Evolutionary conservation across 2,797 vertebrate genomes (phyloP).

Genomic region (Eulemur rubriventer): DNA sequence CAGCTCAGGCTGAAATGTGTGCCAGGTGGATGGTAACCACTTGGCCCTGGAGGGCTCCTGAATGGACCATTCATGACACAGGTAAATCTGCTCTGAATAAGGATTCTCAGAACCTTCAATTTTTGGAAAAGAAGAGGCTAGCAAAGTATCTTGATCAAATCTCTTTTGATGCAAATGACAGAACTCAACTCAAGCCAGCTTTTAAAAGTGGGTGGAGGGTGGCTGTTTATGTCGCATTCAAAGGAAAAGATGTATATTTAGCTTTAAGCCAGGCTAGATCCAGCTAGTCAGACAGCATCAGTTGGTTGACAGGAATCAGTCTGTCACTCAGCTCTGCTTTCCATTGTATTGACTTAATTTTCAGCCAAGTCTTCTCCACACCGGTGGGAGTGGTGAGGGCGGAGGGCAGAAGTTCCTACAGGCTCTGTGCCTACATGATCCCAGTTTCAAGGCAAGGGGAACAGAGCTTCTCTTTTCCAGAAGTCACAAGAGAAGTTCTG

Average conservation of each 20-base stretch:
- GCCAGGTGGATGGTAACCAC: neutral
- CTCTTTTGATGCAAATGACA: neutral
- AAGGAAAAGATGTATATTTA: neutral
- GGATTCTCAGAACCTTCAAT: neutral
- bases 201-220: neutral
- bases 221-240: neutral
- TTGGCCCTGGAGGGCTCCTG: neutral
- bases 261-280: neutral
- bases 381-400: rapidly evolving
- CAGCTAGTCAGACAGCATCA: neutral
- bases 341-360: neutral
- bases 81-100: neutral
- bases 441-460: neutral
- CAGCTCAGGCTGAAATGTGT: neutral
- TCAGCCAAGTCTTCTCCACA: neutral
- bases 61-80: neutral
- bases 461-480: neutral
- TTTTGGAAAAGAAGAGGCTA: neutral
- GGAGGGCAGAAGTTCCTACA: neutral
- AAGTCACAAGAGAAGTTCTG: neutral
- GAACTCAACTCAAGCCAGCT: neutral
- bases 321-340: neutral
- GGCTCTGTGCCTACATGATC: no score
- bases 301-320: neutral
- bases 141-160: neutral